Conservation (phyloP, 1,140 invertebrate species). For the Gerris buenoi region DNA sequence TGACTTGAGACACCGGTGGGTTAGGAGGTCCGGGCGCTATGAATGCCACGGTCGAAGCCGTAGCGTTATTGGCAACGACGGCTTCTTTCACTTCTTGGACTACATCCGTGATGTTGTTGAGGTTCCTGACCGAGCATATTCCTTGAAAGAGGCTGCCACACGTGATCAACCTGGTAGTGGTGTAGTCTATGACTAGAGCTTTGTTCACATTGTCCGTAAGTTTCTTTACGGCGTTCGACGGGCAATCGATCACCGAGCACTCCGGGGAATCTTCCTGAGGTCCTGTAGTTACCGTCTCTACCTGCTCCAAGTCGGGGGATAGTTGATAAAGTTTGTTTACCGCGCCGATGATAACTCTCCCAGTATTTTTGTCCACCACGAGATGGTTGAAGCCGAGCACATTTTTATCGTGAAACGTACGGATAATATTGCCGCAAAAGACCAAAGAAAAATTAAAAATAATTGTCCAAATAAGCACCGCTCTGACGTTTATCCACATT, state of each 20-base stretch:
- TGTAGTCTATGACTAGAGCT: slow-evolving; percentile 85
- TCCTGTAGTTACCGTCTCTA: slow-evolving; percentile 67
- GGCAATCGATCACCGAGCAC: slow-evolving; percentile 75
- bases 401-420: slow-evolving; percentile 41
- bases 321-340: slow-evolving; percentile 88
- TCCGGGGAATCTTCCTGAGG: slow-evolving; percentile 76
- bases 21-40: slow-evolving; percentile 84
- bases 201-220: slow-evolving; percentile 88
- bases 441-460: neutral
- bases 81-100: slow-evolving; percentile 63
- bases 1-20: slow-evolving; percentile 68
- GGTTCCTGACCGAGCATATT: slow-evolving; percentile 70
- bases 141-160: slow-evolving; percentile 87
- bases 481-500: neutral
- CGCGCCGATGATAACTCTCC: slow-evolving; percentile 80
- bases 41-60: slow-evolving; percentile 88
- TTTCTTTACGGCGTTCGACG: slow-evolving; percentile 47
- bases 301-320: slow-evolving; percentile 63
- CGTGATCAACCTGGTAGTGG: slow-evolving; percentile 71
- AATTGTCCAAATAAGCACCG: neutral
- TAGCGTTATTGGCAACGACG: slow-evolving; percentile 87
- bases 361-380: slow-evolving; percentile 80
- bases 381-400: slow-evolving; percentile 60
- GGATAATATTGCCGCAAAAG: slow-evolving; percentile 37
- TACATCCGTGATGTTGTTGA: slow-evolving; percentile 75